phyloP scores from a whole-genome alignment of 2,888 invertebrate genomes.

The Drosophila prolongata region DNA sequence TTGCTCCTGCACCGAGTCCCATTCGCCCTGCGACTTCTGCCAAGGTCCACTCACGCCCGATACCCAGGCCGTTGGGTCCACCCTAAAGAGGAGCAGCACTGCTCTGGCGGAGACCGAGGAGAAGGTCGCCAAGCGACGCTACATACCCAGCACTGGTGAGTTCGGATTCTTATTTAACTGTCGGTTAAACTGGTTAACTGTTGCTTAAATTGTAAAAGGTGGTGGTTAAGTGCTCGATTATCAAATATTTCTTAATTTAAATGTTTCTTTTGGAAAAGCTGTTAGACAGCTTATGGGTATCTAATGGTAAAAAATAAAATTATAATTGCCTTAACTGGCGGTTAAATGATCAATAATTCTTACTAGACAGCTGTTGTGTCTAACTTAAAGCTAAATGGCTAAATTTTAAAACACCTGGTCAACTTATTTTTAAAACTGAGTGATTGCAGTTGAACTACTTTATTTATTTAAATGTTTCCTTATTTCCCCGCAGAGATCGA shows the following conservation, averaged over 20 bases:
- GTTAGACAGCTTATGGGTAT: no score
- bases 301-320: no score
- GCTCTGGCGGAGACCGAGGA: constrained; percentile 32
- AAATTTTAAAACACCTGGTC: no score
- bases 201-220: neutral
- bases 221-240: no score
- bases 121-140: constrained; percentile 63
- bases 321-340: no score
- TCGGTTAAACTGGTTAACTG: neutral
- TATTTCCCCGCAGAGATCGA: constrained; percentile 71
- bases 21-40: constrained; percentile 60
- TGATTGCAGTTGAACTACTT: no score
- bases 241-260: no score
- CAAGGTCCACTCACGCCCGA: constrained; percentile 56
- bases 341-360: no score
- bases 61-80: constrained; percentile 5
- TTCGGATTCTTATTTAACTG: neutral
- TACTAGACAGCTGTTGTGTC: no score
- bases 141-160: constrained; percentile 69
- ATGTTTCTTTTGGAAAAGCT: no score
- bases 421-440: no score
- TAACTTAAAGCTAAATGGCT: no score
- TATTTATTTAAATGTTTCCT: neutral
- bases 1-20: constrained; percentile 37
- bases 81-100: constrained; percentile 51